These are phyloP conservation scores for Castor canadensis DNA, from an alignment of 2,113 vertebrate genomes.

Conservation along the genomic window DNA sequence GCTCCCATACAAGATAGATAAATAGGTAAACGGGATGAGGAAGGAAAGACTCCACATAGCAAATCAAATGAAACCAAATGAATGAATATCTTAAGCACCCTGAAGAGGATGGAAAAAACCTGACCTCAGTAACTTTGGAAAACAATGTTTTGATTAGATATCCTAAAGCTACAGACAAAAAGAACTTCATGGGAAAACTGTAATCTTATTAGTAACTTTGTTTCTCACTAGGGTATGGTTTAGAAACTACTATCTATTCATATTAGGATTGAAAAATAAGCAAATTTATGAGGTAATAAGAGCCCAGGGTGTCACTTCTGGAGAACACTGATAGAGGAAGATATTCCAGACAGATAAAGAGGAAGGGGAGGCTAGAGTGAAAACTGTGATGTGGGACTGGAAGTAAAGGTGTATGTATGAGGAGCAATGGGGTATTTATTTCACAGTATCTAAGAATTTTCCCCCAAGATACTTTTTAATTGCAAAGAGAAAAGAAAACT, in stretches of 20 bases:
- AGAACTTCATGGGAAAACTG: neutral
- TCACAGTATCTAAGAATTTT: neutral
- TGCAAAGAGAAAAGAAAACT: neutral
- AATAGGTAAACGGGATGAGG: neutral
- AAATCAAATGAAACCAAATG: neutral
- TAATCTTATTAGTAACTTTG: neutral
- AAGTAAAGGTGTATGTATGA: neutral
- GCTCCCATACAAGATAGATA: neutral
- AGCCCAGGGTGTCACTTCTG: neutral
- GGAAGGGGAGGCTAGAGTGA: neutral
- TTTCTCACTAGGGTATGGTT: neutral
- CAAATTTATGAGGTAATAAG: neutral
- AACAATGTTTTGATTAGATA: neutral
- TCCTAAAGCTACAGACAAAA: neutral
- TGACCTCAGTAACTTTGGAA: neutral
- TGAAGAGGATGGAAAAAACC: neutral
- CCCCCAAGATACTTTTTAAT: neutral
- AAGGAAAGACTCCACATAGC: neutral
- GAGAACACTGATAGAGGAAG: neutral
- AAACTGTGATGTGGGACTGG: neutral
- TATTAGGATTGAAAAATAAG: neutral
- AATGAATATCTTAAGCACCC: neutral
- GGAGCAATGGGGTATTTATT: neutral
- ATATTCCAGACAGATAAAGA: neutral
- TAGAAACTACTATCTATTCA: neutral